phyloP scores from a whole-genome alignment of 2,888 invertebrate species.

The Saturnia japonica region DNA sequence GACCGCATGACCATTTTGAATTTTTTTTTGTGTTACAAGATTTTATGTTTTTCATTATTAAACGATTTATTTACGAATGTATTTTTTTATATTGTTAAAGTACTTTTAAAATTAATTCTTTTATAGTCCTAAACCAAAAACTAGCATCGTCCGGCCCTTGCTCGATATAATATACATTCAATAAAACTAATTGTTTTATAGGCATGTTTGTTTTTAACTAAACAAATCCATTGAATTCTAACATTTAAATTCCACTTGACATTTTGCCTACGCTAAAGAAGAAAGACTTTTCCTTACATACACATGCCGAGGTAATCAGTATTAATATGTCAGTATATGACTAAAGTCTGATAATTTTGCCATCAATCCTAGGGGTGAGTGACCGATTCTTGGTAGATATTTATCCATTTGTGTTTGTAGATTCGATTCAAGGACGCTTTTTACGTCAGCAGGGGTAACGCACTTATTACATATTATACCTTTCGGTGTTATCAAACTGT shows the following conservation, averaged over 20 bases:
- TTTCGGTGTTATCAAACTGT: conserved; percentile 39
- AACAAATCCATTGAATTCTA: background rate
- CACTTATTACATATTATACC: conserved; percentile 38
- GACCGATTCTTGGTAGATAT: conserved; percentile 64
- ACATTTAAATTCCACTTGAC: background rate
- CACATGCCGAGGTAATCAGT: conserved; percentile 1
- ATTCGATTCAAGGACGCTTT: conserved; percentile 71
- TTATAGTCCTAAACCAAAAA: too few species aligned
- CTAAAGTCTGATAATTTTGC: conserved; percentile 20
- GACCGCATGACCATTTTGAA: background rate
- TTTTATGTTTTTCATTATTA: background rate
- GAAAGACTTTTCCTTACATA: background rate
- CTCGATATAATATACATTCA: too few species aligned
- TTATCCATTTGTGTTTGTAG: conserved; percentile 75
- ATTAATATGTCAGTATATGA: background rate
- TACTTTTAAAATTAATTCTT: too few species aligned
- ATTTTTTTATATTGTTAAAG: too few species aligned
- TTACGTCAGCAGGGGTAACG: conserved; percentile 68
- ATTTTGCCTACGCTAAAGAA: conserved; percentile 6
- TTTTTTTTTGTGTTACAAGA: background rate
- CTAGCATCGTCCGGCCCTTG: too few species aligned
- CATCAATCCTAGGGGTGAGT: conserved; percentile 59
- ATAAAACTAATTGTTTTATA: too few species aligned
- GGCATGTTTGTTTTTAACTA: background rate
- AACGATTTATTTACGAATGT: background rate